These are phyloP conservation scores for Aleadryas rufinucha DNA, from an alignment of 2,113 vertebrate genomes.

Conservation along the genomic window DNA sequence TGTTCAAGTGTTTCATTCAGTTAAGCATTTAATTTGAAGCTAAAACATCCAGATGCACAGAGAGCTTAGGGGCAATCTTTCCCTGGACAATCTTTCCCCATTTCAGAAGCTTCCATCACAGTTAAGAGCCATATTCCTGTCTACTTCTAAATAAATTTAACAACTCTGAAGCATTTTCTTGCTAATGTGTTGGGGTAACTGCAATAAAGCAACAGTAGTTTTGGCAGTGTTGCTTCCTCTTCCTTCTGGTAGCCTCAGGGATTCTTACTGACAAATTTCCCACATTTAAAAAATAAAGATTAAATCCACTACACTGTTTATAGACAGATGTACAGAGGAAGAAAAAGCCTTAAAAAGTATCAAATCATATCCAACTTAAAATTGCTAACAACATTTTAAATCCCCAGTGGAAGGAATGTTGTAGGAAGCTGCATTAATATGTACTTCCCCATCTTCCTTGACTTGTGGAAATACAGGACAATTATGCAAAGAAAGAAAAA, in stretches of 20 bases:
- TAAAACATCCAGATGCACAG: not conserved
- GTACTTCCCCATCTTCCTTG: not conserved
- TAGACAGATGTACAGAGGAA: not conserved
- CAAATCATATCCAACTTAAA: not conserved
- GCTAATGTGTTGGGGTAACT: not conserved
- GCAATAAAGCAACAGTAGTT: not conserved
- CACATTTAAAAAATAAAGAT: not conserved
- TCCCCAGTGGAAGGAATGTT: not conserved
- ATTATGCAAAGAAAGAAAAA: not conserved
- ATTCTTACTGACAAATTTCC: not conserved
- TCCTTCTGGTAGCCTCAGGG: not conserved
- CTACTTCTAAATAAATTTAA: not conserved
- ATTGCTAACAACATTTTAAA: not conserved
- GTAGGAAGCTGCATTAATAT: not conserved
- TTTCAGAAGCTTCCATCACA: not conserved
- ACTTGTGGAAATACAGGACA: not conserved
- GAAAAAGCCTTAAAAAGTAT: not conserved
- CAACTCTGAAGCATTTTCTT: not conserved
- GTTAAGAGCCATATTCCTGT: not conserved
- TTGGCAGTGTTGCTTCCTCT: not conserved
- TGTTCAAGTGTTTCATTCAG: not conserved
- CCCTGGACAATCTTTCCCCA: not conserved
- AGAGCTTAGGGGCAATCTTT: not conserved
- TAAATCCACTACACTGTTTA: not conserved
- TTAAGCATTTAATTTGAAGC: not conserved